phyloP scores from a whole-genome alignment of 2,113 vertebrate genomes.

The Neotoma lepida region DNA sequence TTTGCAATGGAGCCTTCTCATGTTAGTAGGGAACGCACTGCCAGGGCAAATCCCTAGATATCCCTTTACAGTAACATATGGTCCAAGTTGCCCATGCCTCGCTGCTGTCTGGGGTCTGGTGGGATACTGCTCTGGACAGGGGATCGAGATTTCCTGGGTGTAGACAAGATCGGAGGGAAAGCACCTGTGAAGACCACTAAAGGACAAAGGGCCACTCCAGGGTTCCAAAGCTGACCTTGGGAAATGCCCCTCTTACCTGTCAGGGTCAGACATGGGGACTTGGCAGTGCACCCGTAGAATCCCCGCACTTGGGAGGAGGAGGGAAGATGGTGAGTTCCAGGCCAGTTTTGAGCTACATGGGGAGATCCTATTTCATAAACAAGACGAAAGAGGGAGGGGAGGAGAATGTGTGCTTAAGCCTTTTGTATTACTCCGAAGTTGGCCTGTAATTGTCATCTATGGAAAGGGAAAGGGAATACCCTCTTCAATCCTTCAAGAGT shows the following conservation, averaged over 20 bases:
- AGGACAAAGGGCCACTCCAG: too few relatives aligned
- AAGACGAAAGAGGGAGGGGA: not conserved
- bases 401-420: not conserved
- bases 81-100: not conserved
- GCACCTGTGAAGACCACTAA: not conserved
- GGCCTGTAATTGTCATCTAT: not conserved
- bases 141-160: not conserved
- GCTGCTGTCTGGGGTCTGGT: not conserved
- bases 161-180: not conserved
- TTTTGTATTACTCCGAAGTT: not conserved
- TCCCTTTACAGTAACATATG: not conserved
- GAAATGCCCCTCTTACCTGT: not conserved
- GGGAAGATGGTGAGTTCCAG: not conserved
- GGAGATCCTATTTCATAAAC: not conserved
- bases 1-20: not conserved
- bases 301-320: not conserved
- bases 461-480: not conserved
- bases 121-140: not conserved
- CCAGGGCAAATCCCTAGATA: not conserved
- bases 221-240: not conserved
- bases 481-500: not conserved
- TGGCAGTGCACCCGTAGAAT: not conserved
- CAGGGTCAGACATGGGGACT: not conserved
- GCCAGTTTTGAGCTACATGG: too few relatives aligned
- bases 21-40: not conserved